These are phyloP conservation scores for Calephelis virginiensis DNA, from an alignment of 1,140 invertebrate genomes.

Conservation along the genomic window DNA sequence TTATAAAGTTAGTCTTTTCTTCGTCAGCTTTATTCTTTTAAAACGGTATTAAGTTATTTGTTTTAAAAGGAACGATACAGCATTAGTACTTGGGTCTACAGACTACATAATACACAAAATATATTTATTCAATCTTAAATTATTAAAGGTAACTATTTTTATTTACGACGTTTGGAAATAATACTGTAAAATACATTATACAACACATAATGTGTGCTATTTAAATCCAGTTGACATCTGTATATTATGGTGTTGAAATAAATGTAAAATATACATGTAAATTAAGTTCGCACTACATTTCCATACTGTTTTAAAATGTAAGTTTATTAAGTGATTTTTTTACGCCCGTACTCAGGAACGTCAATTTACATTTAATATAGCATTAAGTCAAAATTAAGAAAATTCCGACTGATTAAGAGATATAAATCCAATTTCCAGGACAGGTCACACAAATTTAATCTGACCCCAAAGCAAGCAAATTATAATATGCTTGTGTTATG, in stretches of 20 bases:
- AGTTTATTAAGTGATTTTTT: too few relatives aligned
- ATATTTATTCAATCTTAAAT: not conserved
- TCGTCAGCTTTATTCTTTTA: not conserved
- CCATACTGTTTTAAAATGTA: too few relatives aligned
- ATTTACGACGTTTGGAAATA: conserved; percentile 13
- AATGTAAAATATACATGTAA: not conserved
- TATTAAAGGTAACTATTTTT: conserved; percentile 3
- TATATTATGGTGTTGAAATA: not conserved
- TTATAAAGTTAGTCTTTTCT: not conserved
- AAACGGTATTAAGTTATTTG: not conserved
- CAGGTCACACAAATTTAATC: too few relatives aligned
- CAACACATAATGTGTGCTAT: not conserved
- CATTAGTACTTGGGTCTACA: conserved; percentile 1
- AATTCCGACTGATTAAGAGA: too few relatives aligned
- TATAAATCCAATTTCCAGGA: too few relatives aligned
- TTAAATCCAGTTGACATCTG: not conserved
- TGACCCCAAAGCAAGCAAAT: too few relatives aligned
- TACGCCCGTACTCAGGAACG: too few relatives aligned
- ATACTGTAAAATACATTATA: not conserved
- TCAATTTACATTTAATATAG: too few relatives aligned
- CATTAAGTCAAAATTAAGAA: too few relatives aligned
- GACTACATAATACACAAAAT: not conserved
- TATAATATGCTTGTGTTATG: too few relatives aligned
- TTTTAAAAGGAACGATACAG: conserved; percentile 8
- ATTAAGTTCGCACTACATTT: too few relatives aligned